These are phyloP conservation scores for Archips xylosteana DNA, from an alignment of 2,888 invertebrate genomes.

Conservation along the genomic window DNA sequence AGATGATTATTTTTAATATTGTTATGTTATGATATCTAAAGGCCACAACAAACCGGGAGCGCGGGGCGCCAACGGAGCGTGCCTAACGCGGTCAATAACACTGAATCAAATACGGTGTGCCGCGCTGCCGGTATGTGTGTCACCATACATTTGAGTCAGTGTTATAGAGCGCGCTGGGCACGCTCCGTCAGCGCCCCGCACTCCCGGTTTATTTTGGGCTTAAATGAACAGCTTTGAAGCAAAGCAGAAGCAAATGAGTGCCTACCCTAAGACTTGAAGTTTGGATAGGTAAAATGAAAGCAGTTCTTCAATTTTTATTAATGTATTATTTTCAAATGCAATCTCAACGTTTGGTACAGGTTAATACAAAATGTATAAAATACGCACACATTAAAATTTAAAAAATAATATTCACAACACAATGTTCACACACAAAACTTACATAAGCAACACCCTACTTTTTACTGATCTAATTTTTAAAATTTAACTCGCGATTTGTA, in stretches of 20 bases:
- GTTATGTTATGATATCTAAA: background rate
- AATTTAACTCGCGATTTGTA: conserved; percentile 51
- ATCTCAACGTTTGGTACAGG: conserved; percentile 82
- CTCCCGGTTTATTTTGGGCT: too few relatives aligned
- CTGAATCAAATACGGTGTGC: too few relatives aligned
- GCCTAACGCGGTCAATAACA: too few relatives aligned
- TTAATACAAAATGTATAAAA: conserved; percentile 84
- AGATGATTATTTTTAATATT: conserved; percentile 19
- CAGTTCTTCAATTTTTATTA: conserved; percentile 59
- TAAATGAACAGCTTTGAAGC: background rate
- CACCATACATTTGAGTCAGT: too few relatives aligned
- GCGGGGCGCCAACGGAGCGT: too few relatives aligned
- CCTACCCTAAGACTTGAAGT: conserved; percentile 13
- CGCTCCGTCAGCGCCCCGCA: too few relatives aligned
- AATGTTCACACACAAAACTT: conserved; percentile 71
- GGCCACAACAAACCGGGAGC: too few relatives aligned
- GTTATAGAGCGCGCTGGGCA: too few relatives aligned
- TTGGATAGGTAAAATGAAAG: conserved; percentile 52
- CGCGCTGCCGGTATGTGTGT: too few relatives aligned
- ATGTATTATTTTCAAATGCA: conserved; percentile 82
- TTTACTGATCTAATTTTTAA: conserved; percentile 54
- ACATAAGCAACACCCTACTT: conserved; percentile 57
- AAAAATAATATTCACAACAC: conserved; percentile 44
- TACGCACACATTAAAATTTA: conserved; percentile 62
- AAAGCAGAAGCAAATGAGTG: conserved; percentile 26